phyloP scores from a whole-genome alignment of 2,797 vertebrate species.

The Hippoglossus hippoglossus region DNA sequence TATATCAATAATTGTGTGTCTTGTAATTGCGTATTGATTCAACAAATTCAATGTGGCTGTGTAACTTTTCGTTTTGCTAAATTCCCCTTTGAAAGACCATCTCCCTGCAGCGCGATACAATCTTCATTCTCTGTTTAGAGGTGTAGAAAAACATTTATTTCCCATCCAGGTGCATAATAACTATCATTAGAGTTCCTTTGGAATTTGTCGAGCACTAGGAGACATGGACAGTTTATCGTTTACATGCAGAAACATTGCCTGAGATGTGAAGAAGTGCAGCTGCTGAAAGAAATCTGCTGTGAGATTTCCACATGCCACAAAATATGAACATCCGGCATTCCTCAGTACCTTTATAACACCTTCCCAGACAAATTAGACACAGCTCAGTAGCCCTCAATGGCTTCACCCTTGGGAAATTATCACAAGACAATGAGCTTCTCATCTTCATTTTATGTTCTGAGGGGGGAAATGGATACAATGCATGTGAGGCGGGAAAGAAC shows the following conservation, averaged over 20 bases:
- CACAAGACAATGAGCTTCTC: conserved; percentile 77
- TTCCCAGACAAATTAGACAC: conserved; percentile 84
- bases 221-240: conserved; percentile 45
- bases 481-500: conserved; percentile 12
- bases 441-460: conserved; percentile 78
- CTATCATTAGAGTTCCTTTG: conserved; percentile 32
- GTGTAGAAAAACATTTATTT: conserved; percentile 43
- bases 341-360: conserved; percentile 75
- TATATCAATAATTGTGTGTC: conserved; percentile 82
- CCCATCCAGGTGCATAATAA: conserved; percentile 43
- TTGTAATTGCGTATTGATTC: conserved; percentile 85
- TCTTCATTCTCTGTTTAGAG: conserved; percentile 53
- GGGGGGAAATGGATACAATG: conserved; percentile 39
- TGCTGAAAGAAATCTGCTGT: conserved; percentile 46
- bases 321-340: conserved; percentile 74
- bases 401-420: conserved; percentile 82
- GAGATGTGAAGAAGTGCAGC: conserved; percentile 40
- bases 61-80: conserved; percentile 29
- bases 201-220: conserved; percentile 37
- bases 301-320: conserved; percentile 74
- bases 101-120: conserved; percentile 21
- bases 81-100: conserved; percentile 31
- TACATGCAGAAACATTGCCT: conserved; percentile 47
- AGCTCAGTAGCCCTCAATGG: conserved; percentile 77
- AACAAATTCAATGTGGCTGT: conserved; percentile 56